phyloP scores from a whole-genome alignment of 30 jellyfish, hydroid and myxozoan genomes.

The Clytia hemisphaerica region DNA sequence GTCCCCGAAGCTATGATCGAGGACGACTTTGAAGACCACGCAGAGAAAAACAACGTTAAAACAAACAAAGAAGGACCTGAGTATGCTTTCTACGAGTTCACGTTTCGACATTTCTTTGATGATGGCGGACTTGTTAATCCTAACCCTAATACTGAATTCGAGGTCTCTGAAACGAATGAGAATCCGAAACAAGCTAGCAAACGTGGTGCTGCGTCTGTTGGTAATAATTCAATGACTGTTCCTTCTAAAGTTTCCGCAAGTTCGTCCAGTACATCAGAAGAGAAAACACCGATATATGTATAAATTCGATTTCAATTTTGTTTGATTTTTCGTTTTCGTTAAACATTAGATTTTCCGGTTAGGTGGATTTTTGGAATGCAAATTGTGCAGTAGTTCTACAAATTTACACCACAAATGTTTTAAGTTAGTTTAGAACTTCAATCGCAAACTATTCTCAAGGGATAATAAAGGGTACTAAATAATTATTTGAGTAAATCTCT shows the following conservation, averaged over 20 bases:
- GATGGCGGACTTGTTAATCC: constrained; percentile 84
- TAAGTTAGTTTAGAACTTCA: too few relatives aligned
- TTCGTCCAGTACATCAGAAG: constrained; percentile 46
- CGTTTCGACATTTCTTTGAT: constrained; percentile 95
- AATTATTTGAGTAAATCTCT: too few relatives aligned
- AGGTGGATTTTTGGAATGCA: too few relatives aligned
- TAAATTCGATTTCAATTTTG: too few relatives aligned
- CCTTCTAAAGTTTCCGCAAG: constrained; percentile 95
- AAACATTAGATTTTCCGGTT: too few relatives aligned
- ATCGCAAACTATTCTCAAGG: too few relatives aligned
- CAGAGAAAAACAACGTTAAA: constrained; percentile 43
- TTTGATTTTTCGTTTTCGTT: too few relatives aligned
- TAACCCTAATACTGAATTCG: too few relatives aligned
- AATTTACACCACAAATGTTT: too few relatives aligned
- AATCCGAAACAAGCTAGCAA: constrained; percentile 24
- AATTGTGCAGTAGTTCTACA: too few relatives aligned
- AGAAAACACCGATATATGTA: constrained; percentile 95
- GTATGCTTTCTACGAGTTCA: constrained; percentile 94
- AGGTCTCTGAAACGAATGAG: background rate
- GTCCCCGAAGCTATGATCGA: constrained; percentile 81
- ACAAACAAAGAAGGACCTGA: constrained; percentile 69
- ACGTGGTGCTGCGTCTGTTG: constrained; percentile 45
- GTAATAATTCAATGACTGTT: constrained; percentile 73
- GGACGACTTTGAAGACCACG: constrained; percentile 39
- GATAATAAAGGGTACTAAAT: too few relatives aligned